A percentile compares a stretch with the other conserved stretches of the same genome.
These are phyloP conservation scores for Poecilia latipinna DNA, from an alignment of 2,113 vertebrate genomes.

Conservation along the genomic window DNA sequence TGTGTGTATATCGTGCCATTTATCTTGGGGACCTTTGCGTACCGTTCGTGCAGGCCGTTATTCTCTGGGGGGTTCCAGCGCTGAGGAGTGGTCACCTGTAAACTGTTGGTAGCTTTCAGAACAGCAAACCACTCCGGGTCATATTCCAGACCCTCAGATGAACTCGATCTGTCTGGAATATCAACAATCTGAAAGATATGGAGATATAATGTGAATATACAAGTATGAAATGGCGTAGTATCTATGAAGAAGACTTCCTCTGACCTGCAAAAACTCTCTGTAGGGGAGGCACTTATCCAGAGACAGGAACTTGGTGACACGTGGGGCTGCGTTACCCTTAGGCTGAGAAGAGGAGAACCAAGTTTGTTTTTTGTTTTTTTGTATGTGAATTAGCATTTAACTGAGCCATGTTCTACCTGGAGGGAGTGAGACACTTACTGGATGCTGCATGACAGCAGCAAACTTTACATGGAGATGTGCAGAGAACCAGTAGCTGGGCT, in stretches of 20 bases:
- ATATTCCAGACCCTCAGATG: slow-evolving; percentile 87
- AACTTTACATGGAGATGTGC: slow-evolving; percentile 98
- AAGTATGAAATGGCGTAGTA: neutral
- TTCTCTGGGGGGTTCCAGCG: slow-evolving; percentile 92
- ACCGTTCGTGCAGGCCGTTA: slow-evolving; percentile 90
- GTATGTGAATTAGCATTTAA: neutral
- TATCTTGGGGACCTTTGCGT: neutral
- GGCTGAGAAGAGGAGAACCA: slow-evolving; percentile 53
- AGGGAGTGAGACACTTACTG: slow-evolving; percentile 75
- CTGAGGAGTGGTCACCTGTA: slow-evolving; percentile 82
- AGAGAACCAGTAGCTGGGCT: slow-evolving; percentile 96
- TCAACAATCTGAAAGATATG: slow-evolving; percentile 82
- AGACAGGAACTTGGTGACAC: slow-evolving; percentile 94
- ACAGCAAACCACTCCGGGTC: slow-evolving; percentile 95
- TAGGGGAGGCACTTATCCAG: slow-evolving; percentile 96
- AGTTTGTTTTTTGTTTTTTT: neutral
- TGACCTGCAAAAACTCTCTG: slow-evolving; percentile 96
- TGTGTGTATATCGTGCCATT: too few relatives aligned
- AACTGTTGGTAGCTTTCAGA: slow-evolving; percentile 87
- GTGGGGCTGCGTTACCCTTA: slow-evolving; percentile 81
- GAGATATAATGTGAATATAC: neutral
- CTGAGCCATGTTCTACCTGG: neutral
- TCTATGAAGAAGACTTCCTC: neutral
- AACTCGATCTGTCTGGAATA: slow-evolving; percentile 86
- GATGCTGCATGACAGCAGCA: slow-evolving; percentile 92